phyloP scores from a whole-genome alignment of 2,113 vertebrate species.

The Dasyornis broadbenti region DNA sequence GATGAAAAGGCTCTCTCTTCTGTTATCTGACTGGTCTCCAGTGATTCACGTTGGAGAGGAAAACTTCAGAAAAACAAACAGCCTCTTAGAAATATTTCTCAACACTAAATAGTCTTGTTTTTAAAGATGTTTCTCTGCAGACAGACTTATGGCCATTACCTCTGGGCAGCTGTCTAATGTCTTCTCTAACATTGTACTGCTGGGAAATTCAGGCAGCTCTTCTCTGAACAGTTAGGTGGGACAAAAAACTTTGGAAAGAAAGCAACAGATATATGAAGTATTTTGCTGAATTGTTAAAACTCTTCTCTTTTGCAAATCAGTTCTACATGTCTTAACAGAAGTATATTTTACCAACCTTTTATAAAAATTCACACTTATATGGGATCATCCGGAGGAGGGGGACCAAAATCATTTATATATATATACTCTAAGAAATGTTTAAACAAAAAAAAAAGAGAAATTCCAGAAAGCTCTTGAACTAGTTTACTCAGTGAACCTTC shows the following conservation, averaged over 20 bases:
- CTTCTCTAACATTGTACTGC: background rate
- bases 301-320: background rate
- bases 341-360: background rate
- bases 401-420: background rate
- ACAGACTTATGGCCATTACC: background rate
- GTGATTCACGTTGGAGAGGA: background rate
- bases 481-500: background rate
- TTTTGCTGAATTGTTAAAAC: background rate
- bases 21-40: background rate
- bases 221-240: background rate
- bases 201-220: background rate
- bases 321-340: background rate
- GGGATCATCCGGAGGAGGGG: background rate
- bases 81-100: slow-evolving; percentile 1
- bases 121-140: background rate
- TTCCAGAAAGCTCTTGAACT: background rate
- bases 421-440: background rate
- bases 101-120: background rate
- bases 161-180: background rate
- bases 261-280: background rate
- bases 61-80: background rate
- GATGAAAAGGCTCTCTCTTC: slow-evolving; percentile 6
- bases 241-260: background rate
- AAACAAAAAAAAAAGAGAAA: background rate
- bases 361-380: background rate